Percentiles rank a stretch among this genome's conserved stretches.
Evolutionary conservation across 1,140 invertebrate genomes (phyloP).

Genomic region (Leptinotarsa undecemlineata): DNA sequence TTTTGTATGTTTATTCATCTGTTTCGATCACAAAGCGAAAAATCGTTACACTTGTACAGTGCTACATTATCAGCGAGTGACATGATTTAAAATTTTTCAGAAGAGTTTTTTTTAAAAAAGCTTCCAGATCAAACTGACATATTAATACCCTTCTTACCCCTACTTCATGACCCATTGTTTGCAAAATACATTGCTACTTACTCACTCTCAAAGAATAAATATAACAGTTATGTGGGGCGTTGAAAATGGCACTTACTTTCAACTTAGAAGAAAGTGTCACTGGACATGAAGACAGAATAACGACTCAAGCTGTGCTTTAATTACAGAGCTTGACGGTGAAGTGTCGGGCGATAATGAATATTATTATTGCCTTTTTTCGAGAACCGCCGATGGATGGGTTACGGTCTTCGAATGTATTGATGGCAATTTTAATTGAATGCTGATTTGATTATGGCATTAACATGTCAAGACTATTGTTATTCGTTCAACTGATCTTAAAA

Average conservation of each 20-base stretch:
- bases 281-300: conserved; percentile 7
- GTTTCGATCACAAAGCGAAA: no score
- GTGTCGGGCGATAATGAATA: neutral
- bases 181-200: conserved; percentile 23
- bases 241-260: conserved; percentile 16
- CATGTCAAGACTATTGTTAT: no score
- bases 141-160: neutral
- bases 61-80: no score
- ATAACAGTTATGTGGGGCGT: conserved; percentile 13
- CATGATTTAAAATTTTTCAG: no score
- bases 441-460: neutral
- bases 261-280: conserved; percentile 11
- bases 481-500: no score
- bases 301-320: conserved; percentile 5
- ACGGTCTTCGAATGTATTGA: neutral
- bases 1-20: no score
- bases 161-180: neutral
- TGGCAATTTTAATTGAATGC: neutral
- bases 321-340: conserved; percentile 2
- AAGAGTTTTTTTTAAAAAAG: no score
- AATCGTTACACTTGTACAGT: no score
- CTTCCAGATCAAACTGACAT: neutral
- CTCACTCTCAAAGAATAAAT: conserved; percentile 14
- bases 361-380: neutral
- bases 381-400: neutral